Base-by-base conservation (phyloP, 30 jellyfish, hydroid and myxozoan species). In the Catostylus mosaicus region DNA sequence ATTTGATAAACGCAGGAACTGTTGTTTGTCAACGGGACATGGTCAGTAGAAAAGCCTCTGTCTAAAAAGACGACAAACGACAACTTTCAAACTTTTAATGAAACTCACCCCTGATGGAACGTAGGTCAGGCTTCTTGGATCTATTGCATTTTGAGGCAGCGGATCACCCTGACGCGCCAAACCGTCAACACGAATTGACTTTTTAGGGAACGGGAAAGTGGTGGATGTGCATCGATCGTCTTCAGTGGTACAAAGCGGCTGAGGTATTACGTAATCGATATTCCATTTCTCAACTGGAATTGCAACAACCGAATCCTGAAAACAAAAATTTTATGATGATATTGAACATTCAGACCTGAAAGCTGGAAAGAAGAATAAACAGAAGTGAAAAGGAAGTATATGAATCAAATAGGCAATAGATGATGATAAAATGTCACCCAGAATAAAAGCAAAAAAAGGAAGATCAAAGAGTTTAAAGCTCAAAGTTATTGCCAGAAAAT, bases 261-360 rank as follows among this genome's bases (percentile, higher is more conserved):
- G 82, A n/a, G 98, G 98, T 2, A 96, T 68, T 66, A 86, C 96
- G 51, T 34, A 77, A 79, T 91, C 98, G 81, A 86, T 67, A 64
- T 70, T 85, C 95, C 96, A 91, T 48, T 91, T 70, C 62, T 85
- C 95, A 0, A 46, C 51, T 27, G 98, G 98, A 74, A 91, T 80
- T 29, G 93, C 86, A 29, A 82, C 75, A 35, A 91, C 94, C 2
- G 98, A 84, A 38, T 91, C 98, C 97, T 88, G 52, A 20, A 32
- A 80, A 43, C 6, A 48, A n/a, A n/a, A n/a, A n/a, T n/a, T n/a
- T n/a, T n/a, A n/a, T n/a, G n/a, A n/a, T n/a, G n/a, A n/a, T n/a
- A n/a, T n/a, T n/a, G n/a, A n/a, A n/a, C n/a, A n/a, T n/a, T n/a
- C n/a, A n/a, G n/a, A n/a, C n/a, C n/a, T n/a, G n/a, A n/a, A n/a